Evolutionary conservation across 2,888 invertebrate genomes (phyloP).

Genomic region (Galerucella nymphaeae): DNA sequence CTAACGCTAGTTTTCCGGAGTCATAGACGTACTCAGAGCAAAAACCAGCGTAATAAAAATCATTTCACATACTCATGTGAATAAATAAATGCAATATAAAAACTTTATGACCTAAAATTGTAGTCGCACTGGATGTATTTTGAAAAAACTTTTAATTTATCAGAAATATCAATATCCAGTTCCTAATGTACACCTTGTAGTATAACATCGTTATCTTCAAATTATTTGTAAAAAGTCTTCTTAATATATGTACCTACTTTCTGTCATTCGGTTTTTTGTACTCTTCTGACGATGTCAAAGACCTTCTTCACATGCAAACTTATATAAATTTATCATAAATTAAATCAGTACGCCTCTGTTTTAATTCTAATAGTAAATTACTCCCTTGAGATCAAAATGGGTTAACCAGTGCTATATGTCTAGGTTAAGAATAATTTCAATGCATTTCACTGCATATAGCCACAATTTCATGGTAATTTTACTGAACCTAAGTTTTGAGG

Average conservation of each 20-base stretch:
- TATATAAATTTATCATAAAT: background rate
- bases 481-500: constrained; percentile 16
- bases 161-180: too few relatives aligned
- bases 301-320: too few relatives aligned
- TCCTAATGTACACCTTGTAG: too few relatives aligned
- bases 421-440: constrained; percentile 19
- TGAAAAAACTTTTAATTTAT: too few relatives aligned
- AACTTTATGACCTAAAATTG: background rate
- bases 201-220: too few relatives aligned
- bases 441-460: constrained; percentile 29
- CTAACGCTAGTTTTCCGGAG: constrained; percentile 1
- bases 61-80: background rate
- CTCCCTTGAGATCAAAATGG: background rate
- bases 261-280: too few relatives aligned
- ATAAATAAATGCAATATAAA: background rate
- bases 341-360: background rate
- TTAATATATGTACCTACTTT: too few relatives aligned
- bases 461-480: constrained; percentile 21
- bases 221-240: too few relatives aligned
- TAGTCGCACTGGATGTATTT: too few relatives aligned
- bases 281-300: too few relatives aligned
- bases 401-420: constrained; percentile 6
- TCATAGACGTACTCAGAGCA: background rate
- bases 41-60: background rate
- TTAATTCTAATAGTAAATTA: constrained; percentile 17